Percentiles rank a stretch among this genome's conserved stretches.
phyloP scores from a whole-genome alignment of 1,140 invertebrate species.

The Apis dorsata region DNA sequence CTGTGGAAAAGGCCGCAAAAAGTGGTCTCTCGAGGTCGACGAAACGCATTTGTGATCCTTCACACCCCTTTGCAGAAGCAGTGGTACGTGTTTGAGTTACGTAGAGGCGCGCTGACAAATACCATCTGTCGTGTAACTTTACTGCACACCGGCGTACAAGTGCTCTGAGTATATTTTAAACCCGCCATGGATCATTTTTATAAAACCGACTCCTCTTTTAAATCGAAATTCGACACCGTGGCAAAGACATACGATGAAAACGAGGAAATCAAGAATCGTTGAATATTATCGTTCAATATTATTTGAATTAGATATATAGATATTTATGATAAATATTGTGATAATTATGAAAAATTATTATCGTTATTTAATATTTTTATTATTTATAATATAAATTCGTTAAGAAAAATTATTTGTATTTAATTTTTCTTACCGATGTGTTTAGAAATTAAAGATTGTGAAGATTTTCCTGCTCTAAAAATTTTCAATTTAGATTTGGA shows the following conservation, averaged over 20 bases:
- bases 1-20: not conserved
- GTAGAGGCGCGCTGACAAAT: slow-evolving; percentile 15
- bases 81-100: slow-evolving; percentile 27
- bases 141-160: not conserved
- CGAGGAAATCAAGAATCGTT: not conserved
- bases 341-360: no score
- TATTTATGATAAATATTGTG: no score
- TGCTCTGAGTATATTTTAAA: not conserved
- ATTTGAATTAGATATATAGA: not conserved
- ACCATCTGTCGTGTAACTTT: slow-evolving; percentile 26
- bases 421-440: no score
- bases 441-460: no score
- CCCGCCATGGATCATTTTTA: not conserved
- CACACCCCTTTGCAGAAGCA: not conserved
- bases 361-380: no score
- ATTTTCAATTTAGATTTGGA: no score
- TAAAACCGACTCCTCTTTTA: not conserved
- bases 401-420: no score
- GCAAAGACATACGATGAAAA: not conserved
- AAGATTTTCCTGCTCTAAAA: no score
- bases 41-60: slow-evolving; percentile 5
- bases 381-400: no score
- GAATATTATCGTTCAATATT: not conserved
- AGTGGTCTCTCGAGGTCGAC: not conserved
- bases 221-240: not conserved